Evolutionary conservation across 2,888 invertebrate species (phyloP), one percentile per base, ranked within the genome.

Genomic region (Bombylius major): DNA sequence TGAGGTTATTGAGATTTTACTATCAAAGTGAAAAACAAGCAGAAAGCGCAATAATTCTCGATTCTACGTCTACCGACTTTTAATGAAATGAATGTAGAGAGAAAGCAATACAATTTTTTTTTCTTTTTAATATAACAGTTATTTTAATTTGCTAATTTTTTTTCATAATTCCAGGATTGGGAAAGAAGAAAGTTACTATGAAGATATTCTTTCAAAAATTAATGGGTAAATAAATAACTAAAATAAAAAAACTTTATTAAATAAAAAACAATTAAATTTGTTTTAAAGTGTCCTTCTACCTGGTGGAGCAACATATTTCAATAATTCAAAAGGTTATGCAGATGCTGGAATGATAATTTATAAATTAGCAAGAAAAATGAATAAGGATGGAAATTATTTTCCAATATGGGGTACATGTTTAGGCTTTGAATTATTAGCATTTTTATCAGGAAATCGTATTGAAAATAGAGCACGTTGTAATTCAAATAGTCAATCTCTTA

Each of bases 361-460:
- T 63, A 78, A 86, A 53, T 76, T 87, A 51, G 89, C 89, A 0
- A 71, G 78, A 57, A 68, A 81, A 66, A 70, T 84, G 56, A 90
- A 92, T 66, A 75, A 82, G 3, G 71, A 76, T 2, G 88, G 86
- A 1, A 64, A 51, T 4, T 84, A 85, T 66, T 91, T 92, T 69
- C 94, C 95, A 0, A 70, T 96, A 49, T 89, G 89, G 79, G 94
- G 91, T 0, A 92, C 86, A 1, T 95, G 95, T 65, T 79, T 93
- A 42, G 95, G 95, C 32, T 89, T 92, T 72, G 88, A 96, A 68
- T 75, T 90, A 34, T 69, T 92, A 49, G 77, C 85, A 11, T 82
- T 82, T 59, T 71, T 86, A 4, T 81, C 78, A 33, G 75, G 80
- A 4, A 71, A 79, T 53, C 64, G 65, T 5, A 69, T 69, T 23